A percentile compares a stretch with the other conserved stretches of the same genome.
These are phyloP conservation scores for Cryptophagus acutangulus DNA, from an alignment of 2,888 invertebrate species.

Conservation along the genomic window DNA sequence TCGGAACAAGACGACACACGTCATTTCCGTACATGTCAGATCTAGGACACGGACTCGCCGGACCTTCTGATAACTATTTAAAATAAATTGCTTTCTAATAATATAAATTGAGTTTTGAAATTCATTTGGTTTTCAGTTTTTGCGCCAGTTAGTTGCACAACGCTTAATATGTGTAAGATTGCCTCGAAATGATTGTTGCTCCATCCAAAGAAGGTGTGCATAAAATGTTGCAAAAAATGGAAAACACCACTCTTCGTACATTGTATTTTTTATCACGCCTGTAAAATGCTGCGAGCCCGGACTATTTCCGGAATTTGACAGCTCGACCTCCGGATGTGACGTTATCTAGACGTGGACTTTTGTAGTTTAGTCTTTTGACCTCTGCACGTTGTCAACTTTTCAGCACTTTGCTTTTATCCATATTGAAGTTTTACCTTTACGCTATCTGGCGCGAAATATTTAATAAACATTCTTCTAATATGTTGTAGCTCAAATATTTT, in stretches of 20 bases:
- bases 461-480: no score
- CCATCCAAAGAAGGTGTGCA: no score
- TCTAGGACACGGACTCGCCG: conserved; percentile 34
- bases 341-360: conserved; percentile 43
- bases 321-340: conserved; percentile 48
- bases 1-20: conserved; percentile 50
- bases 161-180: no score
- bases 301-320: conserved; percentile 48
- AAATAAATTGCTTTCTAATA: conserved; percentile 27
- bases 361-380: conserved; percentile 34
- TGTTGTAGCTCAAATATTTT: no score
- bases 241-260: conserved; percentile 19
- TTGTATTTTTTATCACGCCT: conserved; percentile 44
- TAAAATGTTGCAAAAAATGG: no score
- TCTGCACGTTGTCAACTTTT: conserved; percentile 27
- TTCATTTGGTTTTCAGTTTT: neutral
- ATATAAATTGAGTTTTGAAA: conserved; percentile 4
- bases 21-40: conserved; percentile 49
- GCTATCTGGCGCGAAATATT: neutral
- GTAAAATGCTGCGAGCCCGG: conserved; percentile 41
- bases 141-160: neutral
- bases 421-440: conserved; percentile 14
- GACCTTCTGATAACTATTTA: conserved; percentile 27
- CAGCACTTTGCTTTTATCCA: conserved; percentile 20
- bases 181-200: no score